Evolutionary conservation across 1,140 invertebrate genomes (phyloP), one percentile per base, ranked within the genome.

Genomic region (Campoletis sonorensis): DNA sequence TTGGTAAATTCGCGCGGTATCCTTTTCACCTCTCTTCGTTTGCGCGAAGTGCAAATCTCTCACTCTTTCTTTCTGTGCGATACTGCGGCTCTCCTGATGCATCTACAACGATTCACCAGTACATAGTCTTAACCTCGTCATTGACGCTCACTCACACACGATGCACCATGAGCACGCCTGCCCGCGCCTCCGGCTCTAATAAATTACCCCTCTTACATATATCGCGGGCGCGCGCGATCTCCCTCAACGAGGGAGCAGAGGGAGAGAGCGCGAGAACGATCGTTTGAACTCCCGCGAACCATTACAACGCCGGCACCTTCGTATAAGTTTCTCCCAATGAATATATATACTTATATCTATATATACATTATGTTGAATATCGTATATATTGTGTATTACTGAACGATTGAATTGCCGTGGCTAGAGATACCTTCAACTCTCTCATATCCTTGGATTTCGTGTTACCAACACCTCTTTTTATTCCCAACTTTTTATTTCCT

Each of bases 121-220:
- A 73, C 67, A 70, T 4, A 68, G 61, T 68, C 23, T 51, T n/a
- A 13, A 79, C 27, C 30, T 54, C 30, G 51, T 49, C 54, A 73
- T 82, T 51, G 72, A 75, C 81, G 79, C 77, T 82, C 77, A 77
- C 79, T 79, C 71, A 33, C n/a, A 70, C 30, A 79, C 75, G 51
- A 26, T 33, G 51, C 61, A 51, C 64, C 54, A 83, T 81, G 84
- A 86, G 86, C 84, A 85, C 86, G 83, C 83, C 79, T 83, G 33
- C 80, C 72, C 77, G 86, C 87, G 86, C 87, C 88, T 87, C 82
- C 79, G 86, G 86, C 86, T 80, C 87, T 86, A 88, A 89, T 89
- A 89, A 89, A 89, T 89, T 88, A 89, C 86, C 86, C 84, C 85
- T 86, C 87, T 87, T 87, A 85, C 78, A 83, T 85, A 82, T 86